Base-by-base conservation (phyloP, 2,113 vertebrate genomes). In the Lynx canadensis region DNA sequence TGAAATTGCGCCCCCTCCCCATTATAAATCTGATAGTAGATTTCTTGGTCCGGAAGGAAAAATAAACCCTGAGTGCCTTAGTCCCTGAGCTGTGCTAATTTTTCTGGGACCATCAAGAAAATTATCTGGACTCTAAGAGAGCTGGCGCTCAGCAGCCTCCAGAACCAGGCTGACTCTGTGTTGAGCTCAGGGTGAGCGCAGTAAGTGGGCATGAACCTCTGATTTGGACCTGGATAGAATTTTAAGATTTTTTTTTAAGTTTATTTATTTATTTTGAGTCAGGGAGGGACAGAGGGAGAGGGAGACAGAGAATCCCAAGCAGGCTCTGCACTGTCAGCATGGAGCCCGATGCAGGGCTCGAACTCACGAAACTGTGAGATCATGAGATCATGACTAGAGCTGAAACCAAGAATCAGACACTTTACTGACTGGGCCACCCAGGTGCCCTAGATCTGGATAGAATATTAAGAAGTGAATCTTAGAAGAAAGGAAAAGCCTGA, bases 41-140 rank as follows among this genome's bases (percentile, higher is more conserved):
- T 45, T 31, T 86, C 79, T 89, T 87, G 68, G 21, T 78, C 89
- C 52, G 31, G 52, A 94, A 95, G 57, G 33, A 74, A 84, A 93
- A 89, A 65, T 50, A 94, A 96, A 85, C 27, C 13, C 8, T 5
- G 19, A 60, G 31, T 50, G 31, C 57, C 71, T 87, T 16, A 21
- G 7, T 33, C 19, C 27, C 7, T 80, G 38, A 29, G 4, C 41
- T 82, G 6, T 71, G 60, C 55, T 68, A 2, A 48, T 60, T 71
- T 90, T 50, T 60, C 6, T 60, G 52, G 60, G 63, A 45, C 60
- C 31, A 15, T 21, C 29, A 15, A 69, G 50, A 36, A 81, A 78
- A 73, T 41, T 4, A 0, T 5, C 27, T 48, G 38, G 41, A 45
- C n/a, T 74, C 84, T 36, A 31, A 50, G 65, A 14, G 33, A 48